Conservation (phyloP, 2,888 invertebrate genomes). For the Tridacna gigas region DNA sequence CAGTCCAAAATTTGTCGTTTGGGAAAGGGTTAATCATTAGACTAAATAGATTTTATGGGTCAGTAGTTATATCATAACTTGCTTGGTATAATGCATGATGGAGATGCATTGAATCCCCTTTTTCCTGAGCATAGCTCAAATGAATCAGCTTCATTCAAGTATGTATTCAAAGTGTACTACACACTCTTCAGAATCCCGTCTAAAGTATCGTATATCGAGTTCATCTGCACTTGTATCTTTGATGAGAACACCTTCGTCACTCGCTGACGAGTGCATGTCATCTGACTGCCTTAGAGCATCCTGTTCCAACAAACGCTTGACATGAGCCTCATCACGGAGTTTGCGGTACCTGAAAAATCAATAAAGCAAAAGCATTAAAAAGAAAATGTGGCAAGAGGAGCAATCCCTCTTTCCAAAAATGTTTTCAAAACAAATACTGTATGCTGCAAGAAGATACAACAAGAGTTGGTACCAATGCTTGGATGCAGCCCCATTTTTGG, state of each 20-base stretch:
- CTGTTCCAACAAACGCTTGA: slow-evolving; percentile 46
- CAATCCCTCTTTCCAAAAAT: too few species aligned
- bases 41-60: too few species aligned
- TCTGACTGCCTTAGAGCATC: slow-evolving; percentile 64
- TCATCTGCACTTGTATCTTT: slow-evolving; percentile 87
- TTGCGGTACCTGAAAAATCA: slow-evolving; percentile 29
- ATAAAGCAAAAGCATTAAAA: not conserved
- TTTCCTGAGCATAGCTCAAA: not conserved
- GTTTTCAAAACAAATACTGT: too few species aligned
- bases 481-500: too few species aligned
- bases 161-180: not conserved
- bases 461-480: too few species aligned
- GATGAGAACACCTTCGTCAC: slow-evolving; percentile 86
- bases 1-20: too few species aligned
- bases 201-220: slow-evolving; percentile 65
- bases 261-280: slow-evolving; percentile 85
- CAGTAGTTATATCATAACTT: too few species aligned
- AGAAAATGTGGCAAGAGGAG: too few species aligned
- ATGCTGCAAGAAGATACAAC: too few species aligned
- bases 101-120: too few species aligned
- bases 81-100: too few species aligned
- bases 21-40: too few species aligned
- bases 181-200: slow-evolving; percentile 84
- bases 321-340: slow-evolving; percentile 37
- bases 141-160: not conserved